Base-by-base conservation (phyloP, 92 coral and sea anemone species). In the Paragorgia papillata region DNA sequence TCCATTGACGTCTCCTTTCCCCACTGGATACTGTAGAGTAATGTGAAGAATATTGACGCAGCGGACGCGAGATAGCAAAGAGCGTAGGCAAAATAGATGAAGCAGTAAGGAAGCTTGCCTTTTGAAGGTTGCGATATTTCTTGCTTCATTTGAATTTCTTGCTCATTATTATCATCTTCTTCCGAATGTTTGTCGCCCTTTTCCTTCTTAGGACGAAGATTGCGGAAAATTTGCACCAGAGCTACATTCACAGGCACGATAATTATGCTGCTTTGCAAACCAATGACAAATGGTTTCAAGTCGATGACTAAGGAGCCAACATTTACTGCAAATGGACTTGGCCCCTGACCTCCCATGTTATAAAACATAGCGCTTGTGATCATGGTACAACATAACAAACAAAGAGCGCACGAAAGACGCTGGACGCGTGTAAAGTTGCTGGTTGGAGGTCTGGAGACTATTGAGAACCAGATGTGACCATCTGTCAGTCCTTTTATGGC, bases 381-480 rank as follows among this genome's bases (percentile, higher is more conserved):
- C 97, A 93, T 93, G 9, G 97, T 93, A 57, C 92, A 91, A 81
- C 90, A 93, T 9, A 93, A 85, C 49, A 93, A 74, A n/a, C 94
- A 93, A 41, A 93, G 58, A 33, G 91, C 88, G 62, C 93, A 88
- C 3, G 97, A 90, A n/a, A 93, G 83, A 26, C 97, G 85, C 60
- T 93, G 97, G 21, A 93, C 89, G 35, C 97, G 78, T 3, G 97
- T 93, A 77, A 93, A 93, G 40, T 89, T 88, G 66, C 97, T 93
- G 62, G 69, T 84, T 35, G 96, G 90, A 3, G 97, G 97, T 3
- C 97, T 92, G 10, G 97, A 82, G 8, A 93, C 79, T 60, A 93
- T 86, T 9, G 97, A 93, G 71, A 93, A 90, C 97, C 97, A 93
- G 79, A 93, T 43, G 75, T 93, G 97, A 9, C 97, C 97, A 71